These are phyloP conservation scores for Neolamprologus caudopunctatus DNA, from an alignment of 2,113 vertebrate species.

Conservation along the genomic window DNA sequence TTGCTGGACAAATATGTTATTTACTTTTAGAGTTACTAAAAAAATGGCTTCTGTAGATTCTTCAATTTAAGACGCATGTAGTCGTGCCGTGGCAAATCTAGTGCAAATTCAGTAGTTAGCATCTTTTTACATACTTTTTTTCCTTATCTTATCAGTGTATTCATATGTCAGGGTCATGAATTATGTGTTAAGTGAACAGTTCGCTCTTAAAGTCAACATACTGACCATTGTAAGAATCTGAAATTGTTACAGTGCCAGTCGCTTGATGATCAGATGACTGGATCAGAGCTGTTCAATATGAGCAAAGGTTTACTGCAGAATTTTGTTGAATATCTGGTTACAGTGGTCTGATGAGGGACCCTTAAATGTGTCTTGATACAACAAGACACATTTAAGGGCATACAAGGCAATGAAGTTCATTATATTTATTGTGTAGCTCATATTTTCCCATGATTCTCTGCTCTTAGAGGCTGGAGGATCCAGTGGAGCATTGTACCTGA, in stretches of 20 bases:
- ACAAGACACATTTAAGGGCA: background rate
- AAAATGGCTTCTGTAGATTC: background rate
- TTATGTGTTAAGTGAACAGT: background rate
- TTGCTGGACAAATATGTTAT: background rate
- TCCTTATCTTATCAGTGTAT: background rate
- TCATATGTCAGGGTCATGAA: background rate
- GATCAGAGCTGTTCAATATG: background rate
- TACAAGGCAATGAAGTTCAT: background rate
- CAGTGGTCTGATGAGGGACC: background rate
- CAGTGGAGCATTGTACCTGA: conserved; percentile 99
- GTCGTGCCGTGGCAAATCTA: background rate
- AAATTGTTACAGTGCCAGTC: background rate
- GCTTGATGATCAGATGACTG: background rate
- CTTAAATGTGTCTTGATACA: background rate
- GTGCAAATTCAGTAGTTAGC: background rate
- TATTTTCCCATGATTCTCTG: conserved; percentile 2
- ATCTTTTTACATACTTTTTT: background rate
- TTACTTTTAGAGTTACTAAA: background rate
- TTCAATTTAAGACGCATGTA: background rate
- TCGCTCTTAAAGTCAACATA: background rate
- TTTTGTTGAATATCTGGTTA: background rate
- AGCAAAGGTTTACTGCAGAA: background rate
- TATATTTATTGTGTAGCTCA: background rate
- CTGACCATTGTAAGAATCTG: background rate
- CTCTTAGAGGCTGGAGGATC: conserved; percentile 92